Percentiles rank a stretch among this genome's conserved stretches.
phyloP scores from a whole-genome alignment of 2,888 invertebrate species.

The Callinectes sapidus region DNA sequence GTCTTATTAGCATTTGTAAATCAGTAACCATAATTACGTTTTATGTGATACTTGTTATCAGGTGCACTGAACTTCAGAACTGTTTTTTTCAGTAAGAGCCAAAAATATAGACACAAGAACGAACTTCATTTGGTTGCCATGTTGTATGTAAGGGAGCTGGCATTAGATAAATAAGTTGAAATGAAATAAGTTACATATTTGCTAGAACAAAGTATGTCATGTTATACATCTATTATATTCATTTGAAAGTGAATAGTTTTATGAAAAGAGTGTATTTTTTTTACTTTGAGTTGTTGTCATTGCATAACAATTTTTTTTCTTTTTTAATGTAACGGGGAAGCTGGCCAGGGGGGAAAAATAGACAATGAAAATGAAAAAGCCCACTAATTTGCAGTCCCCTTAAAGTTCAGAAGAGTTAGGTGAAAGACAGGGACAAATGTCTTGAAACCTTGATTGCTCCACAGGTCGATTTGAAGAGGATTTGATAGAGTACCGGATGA shows the following conservation, averaged over 20 bases:
- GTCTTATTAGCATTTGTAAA: not conserved
- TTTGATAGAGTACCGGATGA: conserved; percentile 94
- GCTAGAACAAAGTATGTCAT: not conserved
- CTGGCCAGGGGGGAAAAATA: no score
- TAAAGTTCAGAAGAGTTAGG: no score
- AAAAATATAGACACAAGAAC: no score
- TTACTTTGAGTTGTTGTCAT: not conserved
- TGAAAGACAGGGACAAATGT: no score
- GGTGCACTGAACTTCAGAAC: no score
- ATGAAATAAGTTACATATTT: not conserved
- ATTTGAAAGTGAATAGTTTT: not conserved
- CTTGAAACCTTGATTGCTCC: not conserved
- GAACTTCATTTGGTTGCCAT: not conserved
- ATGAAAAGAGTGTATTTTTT: not conserved
- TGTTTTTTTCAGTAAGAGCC: no score
- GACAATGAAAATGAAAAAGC: no score
- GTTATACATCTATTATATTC: not conserved
- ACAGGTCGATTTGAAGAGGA: conserved; percentile 96
- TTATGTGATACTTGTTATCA: not conserved
- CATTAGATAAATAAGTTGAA: not conserved
- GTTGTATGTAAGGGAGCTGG: not conserved
- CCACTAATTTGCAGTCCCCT: no score
- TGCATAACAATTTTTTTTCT: not conserved
- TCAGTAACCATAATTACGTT: not conserved
- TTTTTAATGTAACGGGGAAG: no score